Evolutionary conservation across 2,113 vertebrate species (phyloP).

Genomic region (Triplophysa tibetana): DNA sequence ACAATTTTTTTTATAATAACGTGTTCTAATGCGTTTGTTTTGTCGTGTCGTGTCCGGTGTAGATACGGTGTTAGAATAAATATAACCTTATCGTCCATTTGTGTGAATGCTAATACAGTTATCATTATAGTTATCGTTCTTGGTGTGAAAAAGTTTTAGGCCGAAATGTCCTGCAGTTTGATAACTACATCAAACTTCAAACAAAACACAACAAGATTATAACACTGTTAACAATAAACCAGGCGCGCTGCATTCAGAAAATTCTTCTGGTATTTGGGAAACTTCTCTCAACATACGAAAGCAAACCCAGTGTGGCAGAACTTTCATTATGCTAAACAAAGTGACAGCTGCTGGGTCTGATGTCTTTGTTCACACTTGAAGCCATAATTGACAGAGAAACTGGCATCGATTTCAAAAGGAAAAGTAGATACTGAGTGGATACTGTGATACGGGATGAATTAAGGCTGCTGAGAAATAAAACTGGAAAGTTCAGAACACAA

Average conservation of each 20-base stretch:
- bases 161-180: too few relatives aligned
- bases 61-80: too few relatives aligned
- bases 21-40: too few relatives aligned
- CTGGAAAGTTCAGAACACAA: too few relatives aligned
- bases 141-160: too few relatives aligned
- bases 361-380: background rate
- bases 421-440: background rate
- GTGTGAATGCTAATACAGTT: too few relatives aligned
- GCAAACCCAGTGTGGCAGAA: background rate
- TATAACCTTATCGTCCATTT: too few relatives aligned
- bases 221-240: background rate
- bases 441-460: background rate
- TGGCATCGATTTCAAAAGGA: background rate
- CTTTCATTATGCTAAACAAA: background rate
- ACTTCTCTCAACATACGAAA: background rate
- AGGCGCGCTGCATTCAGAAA: background rate
- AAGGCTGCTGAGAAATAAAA: constrained; percentile 4
- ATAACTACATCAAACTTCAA: too few relatives aligned
- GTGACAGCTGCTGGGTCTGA: background rate
- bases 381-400: background rate
- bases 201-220: too few relatives aligned
- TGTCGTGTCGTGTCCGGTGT: too few relatives aligned
- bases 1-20: too few relatives aligned
- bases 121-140: too few relatives aligned
- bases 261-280: background rate